Percentiles rank a stretch among this genome's conserved stretches.
Evolutionary conservation across 1,140 invertebrate species (phyloP).

Genomic region (Wasmannia auropunctata): DNA sequence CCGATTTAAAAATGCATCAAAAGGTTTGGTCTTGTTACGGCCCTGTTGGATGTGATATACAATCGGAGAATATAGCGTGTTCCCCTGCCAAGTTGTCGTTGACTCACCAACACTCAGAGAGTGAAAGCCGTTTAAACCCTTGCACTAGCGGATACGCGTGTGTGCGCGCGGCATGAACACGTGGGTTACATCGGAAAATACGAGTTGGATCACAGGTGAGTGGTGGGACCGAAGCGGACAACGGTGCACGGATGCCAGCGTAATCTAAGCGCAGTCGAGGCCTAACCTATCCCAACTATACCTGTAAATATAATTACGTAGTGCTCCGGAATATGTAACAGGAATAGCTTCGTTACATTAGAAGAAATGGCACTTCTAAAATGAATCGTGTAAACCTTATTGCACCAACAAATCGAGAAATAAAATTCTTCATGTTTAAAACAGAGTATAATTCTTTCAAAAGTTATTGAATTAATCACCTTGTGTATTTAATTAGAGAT

Average conservation of each 20-base stretch:
- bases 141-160: slow-evolving; percentile 8
- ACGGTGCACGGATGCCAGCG: slow-evolving; percentile 40
- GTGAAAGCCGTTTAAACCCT: slow-evolving; percentile 76
- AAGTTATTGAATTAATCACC: neutral
- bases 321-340: slow-evolving; percentile 10
- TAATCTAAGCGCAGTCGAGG: slow-evolving; percentile 63
- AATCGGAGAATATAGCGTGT: slow-evolving; percentile 68
- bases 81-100: slow-evolving; percentile 58
- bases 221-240: slow-evolving; percentile 32
- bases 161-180: slow-evolving; percentile 43
- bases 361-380: neutral
- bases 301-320: slow-evolving; percentile 36
- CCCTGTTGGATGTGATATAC: slow-evolving; percentile 50
- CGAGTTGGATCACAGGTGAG: slow-evolving; percentile 67
- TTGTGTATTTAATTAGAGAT: neutral
- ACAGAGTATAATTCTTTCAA: neutral
- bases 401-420: neutral
- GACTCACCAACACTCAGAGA: slow-evolving; percentile 77
- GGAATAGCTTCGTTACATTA: neutral
- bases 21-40: slow-evolving; percentile 37
- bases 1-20: neutral
- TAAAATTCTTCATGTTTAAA: neutral
- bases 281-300: slow-evolving; percentile 61
- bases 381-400: neutral
- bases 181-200: slow-evolving; percentile 67